Base-by-base conservation (phyloP, 2,888 invertebrate genomes). In the Lathronympha strigana region DNA sequence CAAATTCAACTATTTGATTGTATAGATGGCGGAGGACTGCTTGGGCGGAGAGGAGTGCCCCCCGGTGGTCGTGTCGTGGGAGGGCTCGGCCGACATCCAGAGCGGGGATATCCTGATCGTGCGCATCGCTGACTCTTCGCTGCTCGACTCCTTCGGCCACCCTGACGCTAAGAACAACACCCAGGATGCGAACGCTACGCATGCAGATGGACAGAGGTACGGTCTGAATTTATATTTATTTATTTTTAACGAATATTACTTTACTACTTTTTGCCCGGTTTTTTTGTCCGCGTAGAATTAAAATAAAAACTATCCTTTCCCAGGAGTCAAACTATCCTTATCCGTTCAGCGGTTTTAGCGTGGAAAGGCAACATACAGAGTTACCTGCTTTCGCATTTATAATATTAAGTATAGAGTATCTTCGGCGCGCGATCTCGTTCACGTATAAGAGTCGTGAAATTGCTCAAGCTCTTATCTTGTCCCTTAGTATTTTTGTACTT, bases 31-130 rank as follows among this genome's bases (percentile, higher is more conserved):
- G 83, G 90, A 87, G 88, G 91, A 87, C 75, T 90, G 90, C 69
- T 79, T 73, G 66, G 76, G 75, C 17, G 92, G 88, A 67, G 92
- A 90, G 69, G 93, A 92, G 71, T 94, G 94, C 74, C 88, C 91
- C 71, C 93, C 93, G 71, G 92, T 93, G 86, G 87, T 93, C 73
- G 90, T 93, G 71, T 94, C 93, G 67, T 95, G 95, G 95, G 94
- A 94, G 77, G 95, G 94, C 51, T 88, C 93, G 67, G 93, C 93
- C 36, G 95, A 95, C 84, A 94, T 95, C 72, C 95, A 95, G 84
- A 94, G 94, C 71, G 95, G 95, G 17, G 95, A 95, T 86, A 94
- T 95, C 73, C 93, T 95, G 73, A 93, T 95, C 80, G 95, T 95
- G 51, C 93, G 94, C 83, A 94, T 95, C 84, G 94, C 94, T 74